phyloP scores from a whole-genome alignment of 1,140 invertebrate species.

The Eupristina koningsbergeri region DNA sequence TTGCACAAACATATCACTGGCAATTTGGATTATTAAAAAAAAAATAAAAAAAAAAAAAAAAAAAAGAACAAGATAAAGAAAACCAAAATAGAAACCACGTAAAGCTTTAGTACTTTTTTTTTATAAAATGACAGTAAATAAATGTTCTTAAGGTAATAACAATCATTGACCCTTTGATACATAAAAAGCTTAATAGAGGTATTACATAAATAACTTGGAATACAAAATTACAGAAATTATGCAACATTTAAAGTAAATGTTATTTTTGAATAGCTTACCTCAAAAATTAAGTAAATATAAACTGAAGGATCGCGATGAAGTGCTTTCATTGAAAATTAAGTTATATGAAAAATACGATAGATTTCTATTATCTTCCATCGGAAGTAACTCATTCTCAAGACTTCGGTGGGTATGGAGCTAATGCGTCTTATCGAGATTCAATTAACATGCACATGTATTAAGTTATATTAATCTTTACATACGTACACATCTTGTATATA shows the following conservation, averaged over 20 bases:
- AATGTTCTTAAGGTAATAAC: neutral
- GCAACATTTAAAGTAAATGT: neutral
- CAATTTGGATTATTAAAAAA: neutral
- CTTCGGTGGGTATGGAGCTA: slow-evolving; percentile 32
- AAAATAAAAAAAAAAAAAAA: too few relatives aligned
- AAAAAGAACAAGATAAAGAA: too few relatives aligned
- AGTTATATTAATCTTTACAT: neutral
- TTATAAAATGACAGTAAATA: too few relatives aligned
- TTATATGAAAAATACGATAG: neutral
- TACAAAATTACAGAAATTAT: neutral
- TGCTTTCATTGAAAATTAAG: neutral
- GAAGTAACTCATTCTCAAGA: slow-evolving; percentile 42
- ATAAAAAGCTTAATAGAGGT: neutral
- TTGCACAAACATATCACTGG: neutral
- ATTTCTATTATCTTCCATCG: neutral
- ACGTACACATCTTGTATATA: neutral
- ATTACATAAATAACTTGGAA: neutral
- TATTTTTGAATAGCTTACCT: slow-evolving; percentile 8
- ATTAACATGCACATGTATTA: slow-evolving; percentile 20
- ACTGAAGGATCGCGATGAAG: slow-evolving; percentile 21
- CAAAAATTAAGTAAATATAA: slow-evolving; percentile 6
- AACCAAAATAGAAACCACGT: too few relatives aligned
- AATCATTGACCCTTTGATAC: neutral
- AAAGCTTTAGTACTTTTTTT: too few relatives aligned
- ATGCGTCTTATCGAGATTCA: slow-evolving; percentile 33